phyloP scores from a whole-genome alignment of 2,888 invertebrate genomes.

The Morpho deidamia region DNA sequence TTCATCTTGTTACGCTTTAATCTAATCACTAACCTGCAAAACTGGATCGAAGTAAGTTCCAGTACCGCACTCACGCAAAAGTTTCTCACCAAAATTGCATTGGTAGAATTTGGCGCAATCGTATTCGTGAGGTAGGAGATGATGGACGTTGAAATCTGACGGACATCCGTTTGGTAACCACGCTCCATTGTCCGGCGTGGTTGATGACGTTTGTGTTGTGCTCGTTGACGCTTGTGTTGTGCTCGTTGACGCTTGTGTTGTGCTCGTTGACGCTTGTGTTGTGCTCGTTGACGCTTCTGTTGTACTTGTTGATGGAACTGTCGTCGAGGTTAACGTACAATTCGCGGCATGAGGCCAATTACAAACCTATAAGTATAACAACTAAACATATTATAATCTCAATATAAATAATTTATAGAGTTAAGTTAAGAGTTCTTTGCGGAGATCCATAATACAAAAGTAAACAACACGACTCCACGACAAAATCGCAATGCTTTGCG shows the following conservation, averaged over 20 bases:
- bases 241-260: not conserved
- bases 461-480: too few relatives aligned
- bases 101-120: constrained; percentile 8
- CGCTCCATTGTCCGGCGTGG: not conserved
- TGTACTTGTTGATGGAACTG: not conserved
- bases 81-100: constrained; percentile 1
- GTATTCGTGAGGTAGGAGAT: constrained; percentile 1
- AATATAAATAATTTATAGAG: too few relatives aligned
- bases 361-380: too few relatives aligned
- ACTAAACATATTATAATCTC: too few relatives aligned
- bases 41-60: constrained; percentile 1
- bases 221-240: not conserved
- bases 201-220: not conserved
- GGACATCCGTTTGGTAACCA: constrained; percentile 6
- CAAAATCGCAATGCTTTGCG: too few relatives aligned
- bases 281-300: not conserved
- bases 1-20: too few relatives aligned
- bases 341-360: too few relatives aligned
- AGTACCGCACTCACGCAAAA: not conserved
- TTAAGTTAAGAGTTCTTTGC: too few relatives aligned
- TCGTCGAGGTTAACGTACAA: not conserved
- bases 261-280: not conserved
- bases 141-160: not conserved
- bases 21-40: not conserved
- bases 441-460: too few relatives aligned